phyloP scores from a whole-genome alignment of 1,140 invertebrate genomes.

The Cotesia chilonis region DNA sequence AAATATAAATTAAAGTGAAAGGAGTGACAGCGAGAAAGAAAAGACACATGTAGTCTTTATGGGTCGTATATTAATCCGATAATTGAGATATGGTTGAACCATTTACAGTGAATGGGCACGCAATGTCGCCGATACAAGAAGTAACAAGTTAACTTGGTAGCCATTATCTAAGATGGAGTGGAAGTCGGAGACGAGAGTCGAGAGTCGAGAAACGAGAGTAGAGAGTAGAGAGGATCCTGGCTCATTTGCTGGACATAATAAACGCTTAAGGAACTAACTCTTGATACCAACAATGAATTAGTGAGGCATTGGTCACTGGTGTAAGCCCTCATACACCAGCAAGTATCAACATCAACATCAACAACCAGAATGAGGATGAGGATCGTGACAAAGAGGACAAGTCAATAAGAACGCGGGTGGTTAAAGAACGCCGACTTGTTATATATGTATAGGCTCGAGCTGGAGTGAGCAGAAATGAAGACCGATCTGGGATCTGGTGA shows the following conservation, averaged over 20 bases:
- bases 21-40: constrained; percentile 2
- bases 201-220: neutral
- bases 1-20: neutral
- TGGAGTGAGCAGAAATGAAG: constrained; percentile 5
- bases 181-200: neutral
- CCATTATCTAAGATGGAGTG: constrained; percentile 17
- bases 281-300: neutral
- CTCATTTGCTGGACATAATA: too few relatives aligned
- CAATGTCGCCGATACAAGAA: neutral
- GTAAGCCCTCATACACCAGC: neutral
- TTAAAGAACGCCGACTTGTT: constrained; percentile 26
- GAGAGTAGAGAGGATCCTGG: too few relatives aligned
- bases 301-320: neutral
- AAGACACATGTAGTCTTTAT: constrained; percentile 19
- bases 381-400: neutral
- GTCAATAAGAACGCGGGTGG: constrained; percentile 13
- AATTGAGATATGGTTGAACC: constrained; percentile 32
- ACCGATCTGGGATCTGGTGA: constrained; percentile 15
- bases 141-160: constrained; percentile 7
- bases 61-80: constrained; percentile 38
- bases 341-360: neutral
- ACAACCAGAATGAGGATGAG: neutral
- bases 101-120: neutral
- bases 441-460: constrained; percentile 24
- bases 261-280: too few relatives aligned